Conservation (phyloP, 2,888 invertebrate species). For the Callinectes sapidus region DNA sequence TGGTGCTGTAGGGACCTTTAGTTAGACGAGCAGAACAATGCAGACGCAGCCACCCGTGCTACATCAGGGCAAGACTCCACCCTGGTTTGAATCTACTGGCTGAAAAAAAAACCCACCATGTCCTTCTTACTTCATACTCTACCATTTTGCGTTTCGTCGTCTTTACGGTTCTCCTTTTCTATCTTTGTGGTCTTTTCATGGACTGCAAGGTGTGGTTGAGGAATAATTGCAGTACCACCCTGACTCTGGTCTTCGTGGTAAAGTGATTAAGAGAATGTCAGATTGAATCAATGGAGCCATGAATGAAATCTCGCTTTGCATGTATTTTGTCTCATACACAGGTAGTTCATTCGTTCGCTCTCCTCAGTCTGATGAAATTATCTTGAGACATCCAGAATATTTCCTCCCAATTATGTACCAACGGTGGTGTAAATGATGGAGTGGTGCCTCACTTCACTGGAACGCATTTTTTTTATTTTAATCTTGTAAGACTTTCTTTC, state of each 20-base stretch:
- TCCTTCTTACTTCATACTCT: background rate
- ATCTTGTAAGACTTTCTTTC: background rate
- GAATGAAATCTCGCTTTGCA: background rate
- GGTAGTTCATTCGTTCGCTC: background rate
- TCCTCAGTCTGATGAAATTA: background rate
- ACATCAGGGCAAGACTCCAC: background rate
- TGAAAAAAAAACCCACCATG: background rate
- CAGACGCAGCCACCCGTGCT: slow-evolving; percentile 20
- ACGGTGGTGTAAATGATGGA: background rate
- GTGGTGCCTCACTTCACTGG: background rate
- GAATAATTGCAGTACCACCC: background rate
- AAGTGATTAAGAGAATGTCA: background rate
- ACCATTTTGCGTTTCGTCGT: background rate
- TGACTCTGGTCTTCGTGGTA: background rate
- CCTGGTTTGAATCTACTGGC: background rate
- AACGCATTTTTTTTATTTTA: background rate
- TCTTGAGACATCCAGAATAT: background rate
- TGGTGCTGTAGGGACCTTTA: background rate
- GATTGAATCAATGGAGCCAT: background rate
- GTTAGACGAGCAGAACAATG: background rate
- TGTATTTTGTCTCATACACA: background rate
- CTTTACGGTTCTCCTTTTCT: background rate
- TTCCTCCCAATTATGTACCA: background rate
- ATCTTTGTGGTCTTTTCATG: background rate
- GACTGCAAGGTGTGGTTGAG: background rate